Percentiles rank a stretch among this genome's conserved stretches.
Conservation (phyloP, 2,797 vertebrate species). For the Chelmon rostratus region DNA sequence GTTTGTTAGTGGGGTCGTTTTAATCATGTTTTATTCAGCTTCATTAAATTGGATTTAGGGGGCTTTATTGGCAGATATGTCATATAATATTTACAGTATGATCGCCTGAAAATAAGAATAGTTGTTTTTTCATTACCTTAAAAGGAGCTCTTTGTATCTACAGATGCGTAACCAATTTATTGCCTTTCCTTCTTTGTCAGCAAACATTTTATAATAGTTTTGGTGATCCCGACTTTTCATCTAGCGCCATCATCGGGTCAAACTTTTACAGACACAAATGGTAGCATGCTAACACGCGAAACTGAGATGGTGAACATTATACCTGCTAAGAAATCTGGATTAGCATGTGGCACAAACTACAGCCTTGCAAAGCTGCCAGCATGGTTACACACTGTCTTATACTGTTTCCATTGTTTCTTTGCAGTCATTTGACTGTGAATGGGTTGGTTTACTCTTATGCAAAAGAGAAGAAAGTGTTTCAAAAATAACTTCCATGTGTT, state of each 20-base stretch:
- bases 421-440: not conserved
- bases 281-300: not conserved
- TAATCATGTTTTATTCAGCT: not conserved
- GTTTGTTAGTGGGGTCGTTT: not conserved
- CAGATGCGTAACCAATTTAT: not conserved
- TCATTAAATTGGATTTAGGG: not conserved
- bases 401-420: not conserved
- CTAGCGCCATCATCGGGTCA: not conserved
- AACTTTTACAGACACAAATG: not conserved
- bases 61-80: too few relatives aligned
- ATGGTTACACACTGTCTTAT: not conserved
- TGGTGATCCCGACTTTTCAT: not conserved
- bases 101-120: too few relatives aligned
- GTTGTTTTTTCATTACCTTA: too few relatives aligned
- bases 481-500: constrained; percentile 11
- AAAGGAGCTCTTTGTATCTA: too few relatives aligned
- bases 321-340: too few relatives aligned
- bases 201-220: not conserved
- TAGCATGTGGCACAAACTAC: too few relatives aligned
- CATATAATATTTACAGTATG: too few relatives aligned
- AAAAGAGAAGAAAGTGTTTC: too few relatives aligned
- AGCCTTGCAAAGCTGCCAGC: not conserved
- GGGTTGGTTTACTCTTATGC: not conserved
- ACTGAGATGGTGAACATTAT: not conserved
- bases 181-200: not conserved